Evolutionary conservation across 2,113 vertebrate species (phyloP), one percentile per base, ranked within the genome.

Genomic region (Cromileptes altivelis): DNA sequence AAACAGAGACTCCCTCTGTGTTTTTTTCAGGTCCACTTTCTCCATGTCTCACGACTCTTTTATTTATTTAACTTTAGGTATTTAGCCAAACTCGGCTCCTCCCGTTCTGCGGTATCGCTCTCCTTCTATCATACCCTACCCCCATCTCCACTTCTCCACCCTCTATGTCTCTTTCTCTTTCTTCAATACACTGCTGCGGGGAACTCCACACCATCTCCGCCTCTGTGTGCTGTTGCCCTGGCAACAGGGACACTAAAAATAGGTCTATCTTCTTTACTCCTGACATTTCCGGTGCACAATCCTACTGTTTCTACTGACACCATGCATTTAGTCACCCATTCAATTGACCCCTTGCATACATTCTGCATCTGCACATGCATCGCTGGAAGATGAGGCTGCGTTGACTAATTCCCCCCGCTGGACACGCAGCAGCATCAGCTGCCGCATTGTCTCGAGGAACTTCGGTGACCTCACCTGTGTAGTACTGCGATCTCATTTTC

Each of bases 401-500:
- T 23, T 14, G 70, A 57, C n/a, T 72, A 45, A 81, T 78, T 33
- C 65, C 45, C 78, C 30, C 65, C 13, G 40, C 42, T 25, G 78
- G 76, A 85, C 57, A 27, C 62, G 11, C 33, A 71, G 55, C 27
- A 7, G 3, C 40, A 19, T 37, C 42, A 45, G 70, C 70, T 10
- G 61, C 30, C 15, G 15, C 50, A 5, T 5, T 0, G 2, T 17
- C 4, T 18, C 11, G 0, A 47, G 55, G 21, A 76, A 19, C 70
- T 65, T 47, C 8, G 5, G 56, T 4, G 56, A 47, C 52, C 95
- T 90, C 91, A 99, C 98, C 97, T 99, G 95, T 97, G 97, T 67
- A 99, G 94, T 73, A 99, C 98, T 0, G 97, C 97, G 0, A 99
- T 99, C 95, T 99, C 98, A 0, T 99, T 99, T 93, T 99, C 98